A percentile compares a stretch with the other conserved stretches of the same genome.
Evolutionary conservation across 2,888 invertebrate genomes (phyloP).

Genomic region (Hyposoter dolosus): DNA sequence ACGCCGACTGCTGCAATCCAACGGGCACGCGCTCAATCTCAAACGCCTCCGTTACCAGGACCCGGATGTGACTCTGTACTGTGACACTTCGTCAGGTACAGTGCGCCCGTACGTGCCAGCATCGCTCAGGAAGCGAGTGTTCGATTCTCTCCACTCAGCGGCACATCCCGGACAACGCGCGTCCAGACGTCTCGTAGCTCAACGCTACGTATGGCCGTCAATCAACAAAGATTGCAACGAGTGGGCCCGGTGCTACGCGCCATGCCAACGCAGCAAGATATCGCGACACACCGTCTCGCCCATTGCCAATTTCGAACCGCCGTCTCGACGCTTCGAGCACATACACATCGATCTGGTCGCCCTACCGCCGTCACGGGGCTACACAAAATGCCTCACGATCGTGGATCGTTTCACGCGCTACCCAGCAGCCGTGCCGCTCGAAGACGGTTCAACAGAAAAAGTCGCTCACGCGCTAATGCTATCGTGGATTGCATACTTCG

Average conservation of each 20-base stretch:
- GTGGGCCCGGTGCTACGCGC: constrained; percentile 68
- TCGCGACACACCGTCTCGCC: constrained; percentile 30
- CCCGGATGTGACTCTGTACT: constrained; percentile 4
- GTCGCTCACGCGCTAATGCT: too few species aligned
- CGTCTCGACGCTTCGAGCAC: constrained; percentile 43
- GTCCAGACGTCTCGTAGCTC: constrained; percentile 72
- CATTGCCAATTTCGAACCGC: constrained; percentile 12
- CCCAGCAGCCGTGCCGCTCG: constrained; percentile 29
- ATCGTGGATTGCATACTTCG: too few species aligned
- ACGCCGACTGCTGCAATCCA: background rate
- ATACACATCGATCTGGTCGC: constrained; percentile 43
- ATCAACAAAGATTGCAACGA: constrained; percentile 72
- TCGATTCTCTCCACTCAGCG: constrained; percentile 68
- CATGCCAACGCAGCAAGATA: constrained; percentile 34
- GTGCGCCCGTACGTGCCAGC: constrained; percentile 34
- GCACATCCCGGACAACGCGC: constrained; percentile 69
- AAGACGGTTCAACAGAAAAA: constrained; percentile 8
- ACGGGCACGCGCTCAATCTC: background rate
- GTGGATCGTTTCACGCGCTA: constrained; percentile 45
- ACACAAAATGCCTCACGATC: constrained; percentile 38
- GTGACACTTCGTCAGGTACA: constrained; percentile 10
- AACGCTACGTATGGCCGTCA: constrained; percentile 80
- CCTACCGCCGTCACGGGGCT: constrained; percentile 17
- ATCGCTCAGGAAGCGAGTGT: constrained; percentile 22
- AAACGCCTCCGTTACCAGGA: background rate